phyloP scores from a whole-genome alignment of 2,113 vertebrate species.

The Peromyscus californicus region DNA sequence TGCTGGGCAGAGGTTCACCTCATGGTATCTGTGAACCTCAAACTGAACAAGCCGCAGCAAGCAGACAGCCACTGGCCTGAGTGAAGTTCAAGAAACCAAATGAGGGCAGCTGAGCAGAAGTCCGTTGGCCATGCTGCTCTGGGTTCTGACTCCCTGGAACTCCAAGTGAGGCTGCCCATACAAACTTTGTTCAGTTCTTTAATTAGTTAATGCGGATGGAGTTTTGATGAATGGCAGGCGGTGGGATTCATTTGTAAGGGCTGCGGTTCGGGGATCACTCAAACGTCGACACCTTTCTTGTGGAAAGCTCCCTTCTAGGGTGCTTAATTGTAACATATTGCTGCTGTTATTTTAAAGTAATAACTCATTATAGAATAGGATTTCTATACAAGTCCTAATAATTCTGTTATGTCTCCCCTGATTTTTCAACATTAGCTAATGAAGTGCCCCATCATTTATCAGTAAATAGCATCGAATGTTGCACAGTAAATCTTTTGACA shows the following conservation, averaged over 20 bases:
- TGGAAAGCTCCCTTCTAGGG: conserved; percentile 60
- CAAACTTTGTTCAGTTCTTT: conserved; percentile 47
- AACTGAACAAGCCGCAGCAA: neutral
- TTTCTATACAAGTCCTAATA: conserved; percentile 78
- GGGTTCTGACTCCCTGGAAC: conserved; percentile 41
- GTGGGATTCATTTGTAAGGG: conserved; percentile 71
- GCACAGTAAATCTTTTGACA: conserved; percentile 67
- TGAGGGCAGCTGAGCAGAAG: neutral
- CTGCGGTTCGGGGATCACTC: conserved; percentile 66
- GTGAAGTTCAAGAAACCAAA: neutral
- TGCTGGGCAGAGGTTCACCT: conserved; percentile 11
- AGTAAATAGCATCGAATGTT: conserved; percentile 73
- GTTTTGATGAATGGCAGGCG: conserved; percentile 79
- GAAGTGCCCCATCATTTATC: conserved; percentile 72
- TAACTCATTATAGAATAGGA: conserved; percentile 81
- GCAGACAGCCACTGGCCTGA: neutral
- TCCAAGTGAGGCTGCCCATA: neutral
- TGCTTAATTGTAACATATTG: conserved; percentile 82
- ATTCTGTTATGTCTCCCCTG: conserved; percentile 66
- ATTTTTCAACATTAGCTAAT: conserved; percentile 80
- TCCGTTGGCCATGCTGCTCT: accelerated
- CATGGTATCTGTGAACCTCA: neutral
- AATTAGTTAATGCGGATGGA: conserved; percentile 72
- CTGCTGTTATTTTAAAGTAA: conserved; percentile 81
- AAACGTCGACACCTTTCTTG: conserved; percentile 71